Percentiles rank a stretch among this genome's conserved stretches.
Evolutionary conservation across 2,113 vertebrate species (phyloP).

Genomic region (Raja brachyura): DNA sequence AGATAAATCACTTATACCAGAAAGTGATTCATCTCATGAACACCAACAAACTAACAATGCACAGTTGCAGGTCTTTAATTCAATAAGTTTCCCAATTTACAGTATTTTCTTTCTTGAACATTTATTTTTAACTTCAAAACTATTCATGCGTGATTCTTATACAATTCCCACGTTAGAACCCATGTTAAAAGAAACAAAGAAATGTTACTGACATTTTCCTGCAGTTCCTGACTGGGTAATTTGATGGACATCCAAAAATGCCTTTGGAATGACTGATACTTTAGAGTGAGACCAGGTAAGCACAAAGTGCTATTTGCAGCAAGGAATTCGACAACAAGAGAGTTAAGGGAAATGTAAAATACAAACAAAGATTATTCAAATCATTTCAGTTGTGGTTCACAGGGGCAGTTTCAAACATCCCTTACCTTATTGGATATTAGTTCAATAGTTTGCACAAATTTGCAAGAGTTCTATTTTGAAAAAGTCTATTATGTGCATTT

Average conservation of each 20-base stretch:
- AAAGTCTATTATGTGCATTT: background rate
- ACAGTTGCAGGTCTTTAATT: background rate
- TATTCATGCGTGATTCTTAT: background rate
- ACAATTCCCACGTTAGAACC: background rate
- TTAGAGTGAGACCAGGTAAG: background rate
- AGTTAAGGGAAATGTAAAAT: background rate
- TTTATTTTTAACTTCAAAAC: background rate
- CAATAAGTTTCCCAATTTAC: conserved; percentile 10
- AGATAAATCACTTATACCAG: conserved; percentile 31
- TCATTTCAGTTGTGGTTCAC: background rate
- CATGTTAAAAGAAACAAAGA: background rate
- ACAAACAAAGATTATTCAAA: background rate
- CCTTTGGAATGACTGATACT: background rate
- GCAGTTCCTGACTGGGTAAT: background rate
- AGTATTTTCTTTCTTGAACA: background rate
- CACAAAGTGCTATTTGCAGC: background rate
- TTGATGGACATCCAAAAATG: background rate
- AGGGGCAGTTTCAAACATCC: background rate
- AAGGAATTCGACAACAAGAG: background rate
- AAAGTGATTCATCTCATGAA: conserved; percentile 31
- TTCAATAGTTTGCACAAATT: background rate
- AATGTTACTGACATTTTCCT: background rate
- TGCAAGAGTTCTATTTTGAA: background rate
- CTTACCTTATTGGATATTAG: background rate
- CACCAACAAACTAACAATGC: background rate